A percentile compares a stretch with the other conserved stretches of the same genome.
These are phyloP conservation scores for Botia kubotai DNA, from an alignment of 2,797 vertebrate genomes.

Conservation along the genomic window DNA sequence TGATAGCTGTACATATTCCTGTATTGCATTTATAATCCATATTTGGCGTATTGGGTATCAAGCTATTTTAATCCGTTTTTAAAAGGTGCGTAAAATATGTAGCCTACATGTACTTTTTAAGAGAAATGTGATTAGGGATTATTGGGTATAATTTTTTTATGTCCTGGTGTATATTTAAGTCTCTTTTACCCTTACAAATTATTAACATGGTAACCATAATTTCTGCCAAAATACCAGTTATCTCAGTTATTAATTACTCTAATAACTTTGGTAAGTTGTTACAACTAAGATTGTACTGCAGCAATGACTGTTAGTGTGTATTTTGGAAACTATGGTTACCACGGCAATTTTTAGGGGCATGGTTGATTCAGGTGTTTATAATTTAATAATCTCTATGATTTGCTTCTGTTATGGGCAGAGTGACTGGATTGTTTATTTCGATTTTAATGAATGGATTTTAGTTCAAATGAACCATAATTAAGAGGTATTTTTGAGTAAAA, in stretches of 20 bases:
- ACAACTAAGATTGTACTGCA: too few species aligned
- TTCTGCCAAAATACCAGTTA: too few species aligned
- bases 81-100: too few species aligned
- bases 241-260: neutral
- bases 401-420: neutral
- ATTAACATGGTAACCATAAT: neutral
- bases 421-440: neutral
- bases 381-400: neutral
- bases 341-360: too few species aligned
- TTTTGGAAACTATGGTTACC: neutral
- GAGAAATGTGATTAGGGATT: neutral
- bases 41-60: neutral
- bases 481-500: neutral
- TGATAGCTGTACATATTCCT: neutral
- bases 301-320: neutral
- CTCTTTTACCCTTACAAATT: neutral
- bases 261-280: neutral
- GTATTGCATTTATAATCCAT: neutral
- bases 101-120: too few species aligned
- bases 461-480: neutral
- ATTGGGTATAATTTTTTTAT: neutral
- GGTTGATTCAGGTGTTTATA: too few species aligned
- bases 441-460: neutral
- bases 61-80: neutral
- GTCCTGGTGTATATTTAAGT: neutral